These are phyloP conservation scores for Mesembrinibis cayennensis DNA, from an alignment of 2,113 vertebrate species.

Conservation along the genomic window DNA sequence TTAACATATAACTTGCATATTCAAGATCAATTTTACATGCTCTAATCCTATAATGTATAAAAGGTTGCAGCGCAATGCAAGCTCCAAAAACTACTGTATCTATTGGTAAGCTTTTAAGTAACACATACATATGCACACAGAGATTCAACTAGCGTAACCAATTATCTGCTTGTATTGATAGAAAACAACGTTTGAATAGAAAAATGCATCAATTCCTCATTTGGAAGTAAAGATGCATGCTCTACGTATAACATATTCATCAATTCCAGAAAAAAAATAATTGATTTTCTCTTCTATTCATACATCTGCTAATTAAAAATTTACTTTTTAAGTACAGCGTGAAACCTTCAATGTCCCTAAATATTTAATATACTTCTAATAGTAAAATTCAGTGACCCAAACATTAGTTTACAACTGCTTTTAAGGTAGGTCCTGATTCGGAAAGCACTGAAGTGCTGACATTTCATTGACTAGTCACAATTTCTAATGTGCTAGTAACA, in stretches of 20 bases:
- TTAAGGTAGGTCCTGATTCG: not conserved
- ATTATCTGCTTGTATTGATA: not conserved
- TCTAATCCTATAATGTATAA: not conserved
- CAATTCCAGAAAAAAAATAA: not conserved
- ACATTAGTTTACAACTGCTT: not conserved
- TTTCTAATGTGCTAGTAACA: not conserved
- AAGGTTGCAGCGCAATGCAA: not conserved
- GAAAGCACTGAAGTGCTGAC: not conserved
- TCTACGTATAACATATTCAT: not conserved
- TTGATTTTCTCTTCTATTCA: not conserved
- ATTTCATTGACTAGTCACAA: not conserved
- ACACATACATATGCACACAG: not conserved
- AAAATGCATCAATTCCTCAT: not conserved
- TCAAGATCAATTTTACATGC: slow-evolving; percentile 22
- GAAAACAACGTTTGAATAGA: slow-evolving; percentile 4
- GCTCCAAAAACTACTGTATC: not conserved
- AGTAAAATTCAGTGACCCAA: not conserved
- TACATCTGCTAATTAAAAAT: not conserved
- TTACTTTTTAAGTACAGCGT: not conserved
- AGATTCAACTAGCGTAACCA: not conserved
- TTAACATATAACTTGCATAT: slow-evolving; percentile 62
- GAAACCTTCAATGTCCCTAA: not conserved
- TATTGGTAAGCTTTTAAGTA: not conserved
- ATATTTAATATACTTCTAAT: not conserved
- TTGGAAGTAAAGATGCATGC: not conserved